Conservation (phyloP, 2,113 vertebrate genomes). For the Trematomus loennbergii region DNA sequence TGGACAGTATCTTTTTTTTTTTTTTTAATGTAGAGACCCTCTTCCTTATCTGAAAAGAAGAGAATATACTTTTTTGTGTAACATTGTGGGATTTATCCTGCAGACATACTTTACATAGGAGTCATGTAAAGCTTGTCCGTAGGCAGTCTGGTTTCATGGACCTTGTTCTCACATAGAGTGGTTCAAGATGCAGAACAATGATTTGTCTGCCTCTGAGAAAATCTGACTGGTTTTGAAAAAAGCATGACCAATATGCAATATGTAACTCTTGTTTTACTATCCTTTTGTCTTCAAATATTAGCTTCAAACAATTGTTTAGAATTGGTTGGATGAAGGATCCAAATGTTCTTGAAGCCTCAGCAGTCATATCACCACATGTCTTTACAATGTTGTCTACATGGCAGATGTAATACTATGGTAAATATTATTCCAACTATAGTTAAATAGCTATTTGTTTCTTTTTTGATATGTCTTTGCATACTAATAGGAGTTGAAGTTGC, state of each 20-base stretch:
- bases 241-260: slow-evolving; percentile 41
- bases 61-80: slow-evolving; percentile 35
- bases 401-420: not conserved
- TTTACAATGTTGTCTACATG: slow-evolving; percentile 9
- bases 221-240: slow-evolving; percentile 45
- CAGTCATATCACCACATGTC: slow-evolving; percentile 1
- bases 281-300: slow-evolving; percentile 55
- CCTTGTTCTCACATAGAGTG: slow-evolving; percentile 57
- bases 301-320: slow-evolving; percentile 35
- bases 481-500: slow-evolving; percentile 94
- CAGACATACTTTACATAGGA: slow-evolving; percentile 37
- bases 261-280: slow-evolving; percentile 41
- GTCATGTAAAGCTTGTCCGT: slow-evolving; percentile 54
- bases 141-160: slow-evolving; percentile 59
- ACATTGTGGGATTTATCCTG: slow-evolving; percentile 36
- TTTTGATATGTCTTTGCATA: slow-evolving; percentile 22
- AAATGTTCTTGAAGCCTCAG: slow-evolving; percentile 24
- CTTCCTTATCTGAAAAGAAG: slow-evolving; percentile 10
- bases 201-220: slow-evolving; percentile 50
- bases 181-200: slow-evolving; percentile 63
- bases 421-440: not conserved
- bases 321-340: not conserved
- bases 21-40: slow-evolving; percentile 42
- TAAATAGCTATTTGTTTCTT: not conserved
- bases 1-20: slow-evolving; percentile 44